Evolutionary conservation across 2,888 invertebrate genomes (phyloP), one percentile per base, ranked within the genome.

Genomic region (Lasioglossum malachurum): DNA sequence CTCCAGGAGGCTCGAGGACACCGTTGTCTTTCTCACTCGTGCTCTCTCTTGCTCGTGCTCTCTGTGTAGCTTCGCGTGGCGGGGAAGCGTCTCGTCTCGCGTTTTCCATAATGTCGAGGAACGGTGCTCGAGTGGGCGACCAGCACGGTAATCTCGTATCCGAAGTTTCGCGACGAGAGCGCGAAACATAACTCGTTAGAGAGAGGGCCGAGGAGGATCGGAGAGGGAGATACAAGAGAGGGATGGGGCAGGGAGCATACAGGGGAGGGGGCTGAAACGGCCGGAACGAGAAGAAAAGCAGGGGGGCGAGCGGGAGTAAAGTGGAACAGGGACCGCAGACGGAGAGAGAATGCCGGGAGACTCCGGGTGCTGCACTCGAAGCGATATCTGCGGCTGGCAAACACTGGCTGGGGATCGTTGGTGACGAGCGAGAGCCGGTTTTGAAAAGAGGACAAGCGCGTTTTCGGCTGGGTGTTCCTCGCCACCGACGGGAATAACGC

Each of bases 121-220:
- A 82, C 83, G 71, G 73, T 46, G 85, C 82, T 75, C 72, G 86
- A 78, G 79, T 77, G 82, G 67, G 73, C 82, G 89, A 84, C 88
- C 90, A 83, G 81, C 84, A 79, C 80, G 83, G 82, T 92, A 92
- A 92, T 91, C 88, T 89, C 89, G 86, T 89, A 91, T 90, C 85
- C 89, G 86, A 88, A 91, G 85, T 91, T 91, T 84, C 84, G 86
- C 84, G 87, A 89, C 86, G 86, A 89, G 89, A 78, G 87, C 83
- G 90, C 87, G 89, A 91, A 91, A 87, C 86, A 87, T 87, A 90
- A 92, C 90, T 91, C 91, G 92, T 88, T 90, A 88, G 89, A 87
- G 85, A 57, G 83, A 76, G 76, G 72, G 64, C 35, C 77, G 76
- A 46, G 78, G 71, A 69, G 38, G 31, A 4, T 35, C 38, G 60